Evolutionary conservation across 2,888 invertebrate species (phyloP), one percentile per base, ranked within the genome.

Genomic region (Rhodophaea formosa): DNA sequence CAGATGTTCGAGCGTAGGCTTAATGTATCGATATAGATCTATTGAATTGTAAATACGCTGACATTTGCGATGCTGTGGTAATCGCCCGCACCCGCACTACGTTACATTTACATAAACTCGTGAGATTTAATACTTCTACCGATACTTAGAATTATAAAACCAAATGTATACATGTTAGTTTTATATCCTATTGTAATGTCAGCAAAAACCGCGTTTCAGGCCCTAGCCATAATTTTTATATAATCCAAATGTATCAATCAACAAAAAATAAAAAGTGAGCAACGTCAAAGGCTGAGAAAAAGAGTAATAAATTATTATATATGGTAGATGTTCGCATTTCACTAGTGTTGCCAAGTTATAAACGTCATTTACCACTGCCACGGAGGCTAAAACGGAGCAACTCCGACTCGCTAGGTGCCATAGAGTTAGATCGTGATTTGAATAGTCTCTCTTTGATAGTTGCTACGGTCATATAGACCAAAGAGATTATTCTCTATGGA

Each of bases 41-140:
- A 59, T 62, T 30, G 52, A 29, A 58, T 56, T 67, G 66, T 69
- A 67, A 58, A 65, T 68, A 65, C 32, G 67, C 64, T 67, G 66
- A 63, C 49, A 52, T 56, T 64, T 23, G 23, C 53, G 62, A 53
- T 59, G 56, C 53, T 45, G 42, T 52, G 43, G 42, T 42, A 54
- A 23, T 44, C 17, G 44, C 44, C 53, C 44, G 23, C 43, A 52
- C 35, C 15, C 44, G 10, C 46, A 49, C 46, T 29, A 16, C 10
- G 2, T 15, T 32, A 30, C 14, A 7, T 8, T 8, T 16, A 51
- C 16, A 10, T 30, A 39, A 7, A 39, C 12, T n/a, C n/a, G 6
- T 12, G 8, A 39, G 39, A 39, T 39, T 39, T 12, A 39, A 12
- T 39, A 35, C 12, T 10, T 35, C 2, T 10, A 35, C 12, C 35